Evolutionary conservation across 1,140 invertebrate species (phyloP), one percentile per base, ranked within the genome.

Genomic region (Leptoteleia sp.): DNA sequence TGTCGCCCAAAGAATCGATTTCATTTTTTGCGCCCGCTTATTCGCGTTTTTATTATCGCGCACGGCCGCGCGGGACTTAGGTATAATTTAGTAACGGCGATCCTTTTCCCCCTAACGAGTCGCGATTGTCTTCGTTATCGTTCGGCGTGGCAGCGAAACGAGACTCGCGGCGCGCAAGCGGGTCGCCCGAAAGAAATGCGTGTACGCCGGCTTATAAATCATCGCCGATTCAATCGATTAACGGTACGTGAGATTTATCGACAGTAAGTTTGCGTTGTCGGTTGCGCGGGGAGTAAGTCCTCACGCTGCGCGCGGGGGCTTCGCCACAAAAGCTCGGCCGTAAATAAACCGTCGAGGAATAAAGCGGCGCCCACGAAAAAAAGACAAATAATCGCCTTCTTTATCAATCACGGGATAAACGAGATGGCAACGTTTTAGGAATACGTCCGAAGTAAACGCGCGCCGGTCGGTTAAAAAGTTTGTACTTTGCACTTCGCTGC

Each of bases 161-260:
- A n/a, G n/a, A n/a, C n/a, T n/a, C n/a, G n/a, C n/a, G n/a, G n/a
- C n/a, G n/a, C n/a, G n/a, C n/a, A n/a, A n/a, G n/a, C n/a, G n/a
- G n/a, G n/a, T n/a, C n/a, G 55, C 5, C 11, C 38, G 29, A 52
- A 57, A 48, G 52, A 42, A 43, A 54, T 43, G 43, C 35, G 37
- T n/a, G 15, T 61, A 42, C 33, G 35, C 37, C 35, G 43, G 27
- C 27, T 42, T 38, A 50, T 75, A 57, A 75, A 75, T 75, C 61
- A 33, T 57, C 43, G 27, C 3, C 50, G 62, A 67, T 67, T 54
- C 52, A 67, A 76, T 76, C 71, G 61, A 76, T 59, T 76, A 67
- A 76, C 71, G 62, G 62, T 59, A 67, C 19, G 50, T 52, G 61
- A 59, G 61, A 76, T 76, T 76, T 76, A 76, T 76, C 52, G 61